These are phyloP conservation scores for Pachyuromys duprasi DNA, from an alignment of 2,797 vertebrate genomes.

Conservation along the genomic window DNA sequence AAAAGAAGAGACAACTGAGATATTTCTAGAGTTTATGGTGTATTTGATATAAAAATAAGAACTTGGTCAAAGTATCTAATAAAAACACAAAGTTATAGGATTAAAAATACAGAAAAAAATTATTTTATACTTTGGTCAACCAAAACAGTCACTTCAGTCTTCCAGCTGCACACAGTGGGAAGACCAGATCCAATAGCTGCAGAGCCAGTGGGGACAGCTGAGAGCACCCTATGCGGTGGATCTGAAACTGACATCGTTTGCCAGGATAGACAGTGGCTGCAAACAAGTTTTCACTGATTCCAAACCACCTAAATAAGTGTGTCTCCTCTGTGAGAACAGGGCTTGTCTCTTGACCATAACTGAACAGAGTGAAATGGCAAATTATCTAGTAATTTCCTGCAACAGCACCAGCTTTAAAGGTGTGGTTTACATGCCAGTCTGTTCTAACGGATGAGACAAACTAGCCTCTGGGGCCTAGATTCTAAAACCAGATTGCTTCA, in stretches of 20 bases:
- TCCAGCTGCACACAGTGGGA: slow-evolving; percentile 94
- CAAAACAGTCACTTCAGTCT: slow-evolving; percentile 96
- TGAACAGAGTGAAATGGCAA: not conserved
- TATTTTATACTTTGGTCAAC: slow-evolving; percentile 95
- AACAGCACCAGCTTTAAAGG: not conserved
- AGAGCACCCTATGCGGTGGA: slow-evolving; percentile 96
- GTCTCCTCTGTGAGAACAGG: not conserved
- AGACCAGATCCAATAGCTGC: slow-evolving; percentile 92
- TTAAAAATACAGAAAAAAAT: slow-evolving; percentile 57
- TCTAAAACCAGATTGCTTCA: not conserved
- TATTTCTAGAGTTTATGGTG: slow-evolving; percentile 52
- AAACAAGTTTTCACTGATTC: slow-evolving; percentile 94
- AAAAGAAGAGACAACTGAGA: slow-evolving; percentile 65
- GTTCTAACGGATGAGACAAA: not conserved
- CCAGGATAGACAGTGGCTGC: slow-evolving; percentile 96
- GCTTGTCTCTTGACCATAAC: not conserved
- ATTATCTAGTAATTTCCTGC: not conserved
- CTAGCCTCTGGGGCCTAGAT: not conserved
- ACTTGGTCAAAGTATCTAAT: slow-evolving; percentile 66
- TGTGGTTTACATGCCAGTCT: too few species aligned
- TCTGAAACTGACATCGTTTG: slow-evolving; percentile 93
- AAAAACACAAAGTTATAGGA: too few species aligned
- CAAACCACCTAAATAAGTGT: slow-evolving; percentile 91
- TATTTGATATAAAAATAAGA: slow-evolving; percentile 78
- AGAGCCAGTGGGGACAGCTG: slow-evolving; percentile 94